Percentiles rank a stretch among this genome's conserved stretches.
Evolutionary conservation across 2,888 invertebrate genomes (phyloP).

Genomic region (Pristionchus entomophagus): DNA sequence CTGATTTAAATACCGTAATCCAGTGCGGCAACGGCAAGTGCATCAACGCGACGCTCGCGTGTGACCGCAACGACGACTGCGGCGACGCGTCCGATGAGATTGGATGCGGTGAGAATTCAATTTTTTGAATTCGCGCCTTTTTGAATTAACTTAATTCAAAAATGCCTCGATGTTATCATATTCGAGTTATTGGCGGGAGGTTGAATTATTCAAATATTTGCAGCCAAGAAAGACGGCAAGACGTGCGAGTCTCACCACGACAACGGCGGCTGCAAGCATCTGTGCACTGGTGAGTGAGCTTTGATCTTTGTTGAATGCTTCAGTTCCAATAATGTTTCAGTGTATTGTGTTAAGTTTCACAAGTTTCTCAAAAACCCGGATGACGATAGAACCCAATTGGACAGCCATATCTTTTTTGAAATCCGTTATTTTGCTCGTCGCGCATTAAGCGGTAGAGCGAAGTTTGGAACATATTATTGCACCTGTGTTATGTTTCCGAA

Average conservation of each 20-base stretch:
- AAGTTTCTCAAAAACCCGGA: too few relatives aligned
- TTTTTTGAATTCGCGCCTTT: neutral
- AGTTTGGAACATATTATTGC: too few relatives aligned
- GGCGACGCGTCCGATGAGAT: constrained; percentile 87
- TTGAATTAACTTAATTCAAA: neutral
- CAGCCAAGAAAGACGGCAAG: constrained; percentile 67
- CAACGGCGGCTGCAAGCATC: constrained; percentile 94
- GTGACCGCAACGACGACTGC: constrained; percentile 75
- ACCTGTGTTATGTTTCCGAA: neutral
- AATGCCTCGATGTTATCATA: neutral
- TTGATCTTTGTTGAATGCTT: neutral
- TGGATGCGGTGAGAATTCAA: constrained; percentile 84
- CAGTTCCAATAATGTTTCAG: too few relatives aligned
- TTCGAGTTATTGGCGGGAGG: neutral
- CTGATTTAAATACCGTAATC: constrained; percentile 3
- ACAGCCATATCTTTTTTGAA: too few relatives aligned
- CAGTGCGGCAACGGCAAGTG: constrained; percentile 80
- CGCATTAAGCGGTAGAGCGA: too few relatives aligned
- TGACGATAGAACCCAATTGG: too few relatives aligned
- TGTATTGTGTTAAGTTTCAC: too few relatives aligned
- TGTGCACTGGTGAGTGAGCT: constrained; percentile 87
- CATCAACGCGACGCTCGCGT: constrained; percentile 79
- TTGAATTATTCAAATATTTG: constrained; percentile 45
- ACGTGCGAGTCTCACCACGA: constrained; percentile 80
- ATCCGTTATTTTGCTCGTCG: too few relatives aligned